Percentiles rank a stretch among this genome's conserved stretches.
Conservation (phyloP, 2,888 invertebrate genomes). For the Macaria liturata region DNA sequence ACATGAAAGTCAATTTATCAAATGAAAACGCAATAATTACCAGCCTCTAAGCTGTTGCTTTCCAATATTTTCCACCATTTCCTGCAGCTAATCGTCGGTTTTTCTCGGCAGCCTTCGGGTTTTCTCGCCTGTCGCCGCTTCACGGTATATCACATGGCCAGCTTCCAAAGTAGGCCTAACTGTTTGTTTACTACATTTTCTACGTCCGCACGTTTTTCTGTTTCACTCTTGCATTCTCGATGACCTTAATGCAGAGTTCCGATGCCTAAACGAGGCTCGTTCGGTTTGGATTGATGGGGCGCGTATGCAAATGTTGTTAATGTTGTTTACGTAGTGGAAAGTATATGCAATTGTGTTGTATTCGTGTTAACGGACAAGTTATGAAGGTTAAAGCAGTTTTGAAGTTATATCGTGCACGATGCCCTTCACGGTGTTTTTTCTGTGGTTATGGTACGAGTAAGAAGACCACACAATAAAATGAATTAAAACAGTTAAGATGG, state of each 20-base stretch:
- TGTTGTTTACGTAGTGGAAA: conserved; percentile 5
- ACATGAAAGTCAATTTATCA: too few relatives aligned
- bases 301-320: conserved; percentile 9
- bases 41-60: conserved; percentile 6
- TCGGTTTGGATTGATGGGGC: conserved; percentile 9
- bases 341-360: background rate
- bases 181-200: conserved; percentile 58
- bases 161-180: conserved; percentile 70
- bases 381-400: too few relatives aligned
- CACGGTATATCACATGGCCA: conserved; percentile 29
- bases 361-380: too few relatives aligned
- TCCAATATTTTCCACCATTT: conserved; percentile 20
- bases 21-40: background rate
- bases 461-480: too few relatives aligned
- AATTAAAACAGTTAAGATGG: too few relatives aligned
- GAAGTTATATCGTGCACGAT: too few relatives aligned
- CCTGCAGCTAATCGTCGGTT: conserved; percentile 9
- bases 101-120: conserved; percentile 1
- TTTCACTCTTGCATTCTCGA: conserved; percentile 39
- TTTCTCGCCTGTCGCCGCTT: background rate
- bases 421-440: too few relatives aligned
- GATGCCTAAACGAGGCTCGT: conserved; percentile 25
- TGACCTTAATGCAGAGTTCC: conserved; percentile 53
- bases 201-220: conserved; percentile 53
- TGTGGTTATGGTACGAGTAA: too few relatives aligned